phyloP scores from a whole-genome alignment of 2,888 invertebrate genomes.

The Standfussiana lucernea region DNA sequence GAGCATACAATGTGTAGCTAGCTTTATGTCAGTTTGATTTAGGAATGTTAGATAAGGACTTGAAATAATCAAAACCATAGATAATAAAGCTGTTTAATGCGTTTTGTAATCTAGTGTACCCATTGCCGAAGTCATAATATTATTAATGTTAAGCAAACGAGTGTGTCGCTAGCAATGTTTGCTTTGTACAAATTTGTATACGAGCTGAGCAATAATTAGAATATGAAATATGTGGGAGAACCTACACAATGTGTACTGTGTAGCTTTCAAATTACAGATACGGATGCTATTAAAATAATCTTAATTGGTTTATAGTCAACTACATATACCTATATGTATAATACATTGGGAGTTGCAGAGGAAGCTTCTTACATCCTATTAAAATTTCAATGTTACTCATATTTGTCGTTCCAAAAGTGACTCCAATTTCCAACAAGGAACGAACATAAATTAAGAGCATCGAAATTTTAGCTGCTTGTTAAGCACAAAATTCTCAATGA shows the following conservation, averaged over 20 bases:
- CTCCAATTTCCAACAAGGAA: slow-evolving; percentile 38
- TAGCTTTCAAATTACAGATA: slow-evolving; percentile 43
- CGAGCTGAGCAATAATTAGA: slow-evolving; percentile 56
- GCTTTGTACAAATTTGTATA: slow-evolving; percentile 55
- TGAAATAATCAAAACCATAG: slow-evolving; percentile 5
- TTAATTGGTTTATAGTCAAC: slow-evolving; percentile 42
- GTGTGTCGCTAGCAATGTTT: slow-evolving; percentile 46
- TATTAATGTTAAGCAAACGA: slow-evolving; percentile 54
- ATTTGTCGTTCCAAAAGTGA: slow-evolving; percentile 42
- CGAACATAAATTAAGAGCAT: slow-evolving; percentile 51
- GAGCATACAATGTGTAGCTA: background rate
- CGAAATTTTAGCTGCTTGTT: slow-evolving; percentile 50
- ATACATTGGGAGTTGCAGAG: background rate
- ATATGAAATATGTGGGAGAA: slow-evolving; percentile 54
- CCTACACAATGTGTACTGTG: slow-evolving; percentile 24
- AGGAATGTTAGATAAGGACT: background rate
- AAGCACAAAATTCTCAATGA: slow-evolving; percentile 45
- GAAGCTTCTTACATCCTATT: background rate
- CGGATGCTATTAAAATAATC: slow-evolving; percentile 53
- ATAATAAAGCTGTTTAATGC: slow-evolving; percentile 31
- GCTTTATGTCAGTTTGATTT: background rate
- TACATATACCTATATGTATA: too few species aligned
- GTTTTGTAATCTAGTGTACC: slow-evolving; percentile 41
- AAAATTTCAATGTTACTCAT: slow-evolving; percentile 17
- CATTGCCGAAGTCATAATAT: slow-evolving; percentile 42